phyloP scores from a whole-genome alignment of 2,888 invertebrate genomes.

The Idaea dimidiata region DNA sequence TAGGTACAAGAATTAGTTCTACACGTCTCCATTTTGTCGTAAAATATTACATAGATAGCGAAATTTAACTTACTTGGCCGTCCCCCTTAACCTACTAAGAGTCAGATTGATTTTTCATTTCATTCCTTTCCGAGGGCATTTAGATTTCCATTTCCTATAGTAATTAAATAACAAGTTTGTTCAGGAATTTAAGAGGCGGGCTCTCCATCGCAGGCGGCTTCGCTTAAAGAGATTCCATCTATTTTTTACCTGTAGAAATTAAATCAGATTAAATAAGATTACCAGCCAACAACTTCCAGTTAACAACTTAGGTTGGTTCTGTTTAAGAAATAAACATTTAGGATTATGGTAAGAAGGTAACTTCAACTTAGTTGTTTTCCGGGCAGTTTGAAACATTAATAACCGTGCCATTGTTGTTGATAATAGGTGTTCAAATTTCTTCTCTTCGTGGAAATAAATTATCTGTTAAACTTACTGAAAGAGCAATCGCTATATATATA shows the following conservation, averaged over 20 bases:
- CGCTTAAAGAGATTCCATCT: constrained; percentile 35
- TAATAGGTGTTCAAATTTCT: too few species aligned
- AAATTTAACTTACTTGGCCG: too few species aligned
- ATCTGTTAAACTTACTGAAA: too few species aligned
- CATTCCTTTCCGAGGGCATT: constrained; percentile 53
- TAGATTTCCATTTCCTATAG: constrained; percentile 64
- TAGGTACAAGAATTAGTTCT: too few species aligned
- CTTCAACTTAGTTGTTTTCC: too few species aligned
- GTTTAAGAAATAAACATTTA: constrained; percentile 10
- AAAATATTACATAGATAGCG: too few species aligned
- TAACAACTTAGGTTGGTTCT: constrained; percentile 15
- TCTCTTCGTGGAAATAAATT: too few species aligned
- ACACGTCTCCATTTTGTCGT: too few species aligned
- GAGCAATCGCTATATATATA: too few species aligned
- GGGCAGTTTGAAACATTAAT: too few species aligned
- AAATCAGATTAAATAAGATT: constrained; percentile 29
- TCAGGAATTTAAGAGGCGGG: constrained; percentile 37
- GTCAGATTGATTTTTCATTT: constrained; percentile 53
- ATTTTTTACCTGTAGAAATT: constrained; percentile 32
- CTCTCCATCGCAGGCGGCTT: constrained; percentile 20
- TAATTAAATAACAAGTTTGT: constrained; percentile 64
- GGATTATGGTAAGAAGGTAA: constrained; percentile 6
- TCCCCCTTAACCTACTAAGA: constrained; percentile 13
- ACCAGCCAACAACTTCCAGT: constrained; percentile 20
- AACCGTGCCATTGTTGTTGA: too few species aligned